Conservation (phyloP, 2,797 vertebrate species). For the Cynopterus sphinx region DNA sequence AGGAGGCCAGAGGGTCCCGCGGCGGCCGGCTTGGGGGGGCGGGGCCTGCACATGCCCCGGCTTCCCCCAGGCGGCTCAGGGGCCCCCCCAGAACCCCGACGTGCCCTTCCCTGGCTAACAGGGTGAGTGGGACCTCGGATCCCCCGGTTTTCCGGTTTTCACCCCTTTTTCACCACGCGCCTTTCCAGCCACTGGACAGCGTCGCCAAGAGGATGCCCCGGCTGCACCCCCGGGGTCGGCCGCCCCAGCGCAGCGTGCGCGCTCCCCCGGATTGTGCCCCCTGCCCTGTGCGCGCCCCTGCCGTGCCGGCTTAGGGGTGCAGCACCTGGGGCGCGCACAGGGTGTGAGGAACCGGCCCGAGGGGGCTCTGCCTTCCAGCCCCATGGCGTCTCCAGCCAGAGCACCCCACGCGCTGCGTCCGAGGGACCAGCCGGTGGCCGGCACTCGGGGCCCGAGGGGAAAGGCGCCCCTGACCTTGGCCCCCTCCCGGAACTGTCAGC, state of each 20-base stretch:
- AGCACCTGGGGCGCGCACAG: background rate
- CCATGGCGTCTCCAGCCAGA: background rate
- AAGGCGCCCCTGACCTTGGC: background rate
- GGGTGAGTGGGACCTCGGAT: background rate
- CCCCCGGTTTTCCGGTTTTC: fast-evolving
- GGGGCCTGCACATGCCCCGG: no score
- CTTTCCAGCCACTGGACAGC: background rate
- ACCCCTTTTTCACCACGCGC: no score
- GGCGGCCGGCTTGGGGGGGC: no score
- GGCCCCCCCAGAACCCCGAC: no score
- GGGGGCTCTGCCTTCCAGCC: background rate
- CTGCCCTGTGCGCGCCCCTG: background rate
- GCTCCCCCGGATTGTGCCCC: fast-evolving
- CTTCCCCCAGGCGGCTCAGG: background rate
- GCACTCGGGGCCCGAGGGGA: background rate
- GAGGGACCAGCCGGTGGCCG: background rate
- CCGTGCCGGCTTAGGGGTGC: background rate
- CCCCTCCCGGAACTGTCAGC: background rate
- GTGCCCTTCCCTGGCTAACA: background rate
- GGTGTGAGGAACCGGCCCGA: background rate
- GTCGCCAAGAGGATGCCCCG: background rate
- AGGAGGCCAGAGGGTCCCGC: no score
- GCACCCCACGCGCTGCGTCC: background rate
- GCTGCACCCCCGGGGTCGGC: background rate
- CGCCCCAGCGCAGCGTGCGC: background rate